Evolutionary conservation across 2,113 vertebrate species (phyloP).

Genomic region (Rhizomys pruinosus): DNA sequence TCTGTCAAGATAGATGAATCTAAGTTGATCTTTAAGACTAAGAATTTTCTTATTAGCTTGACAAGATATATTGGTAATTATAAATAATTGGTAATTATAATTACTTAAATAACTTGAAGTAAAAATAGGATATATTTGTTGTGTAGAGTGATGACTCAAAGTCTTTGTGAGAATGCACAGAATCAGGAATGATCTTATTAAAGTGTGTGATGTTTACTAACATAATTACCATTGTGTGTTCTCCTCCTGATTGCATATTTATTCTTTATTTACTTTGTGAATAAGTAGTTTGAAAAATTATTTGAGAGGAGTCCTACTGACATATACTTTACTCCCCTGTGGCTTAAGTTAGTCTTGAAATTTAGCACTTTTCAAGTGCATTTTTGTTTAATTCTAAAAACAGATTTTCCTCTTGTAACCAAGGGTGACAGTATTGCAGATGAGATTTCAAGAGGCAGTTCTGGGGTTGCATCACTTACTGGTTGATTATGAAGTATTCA

Average conservation of each 20-base stretch:
- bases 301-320: neutral
- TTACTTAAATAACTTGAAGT: constrained; percentile 16
- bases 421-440: neutral
- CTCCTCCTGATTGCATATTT: neutral
- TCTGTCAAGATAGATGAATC: neutral
- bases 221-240: constrained; percentile 29
- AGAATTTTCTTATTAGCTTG: neutral
- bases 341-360: neutral
- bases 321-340: neutral
- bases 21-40: neutral
- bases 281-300: neutral
- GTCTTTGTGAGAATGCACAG: constrained; percentile 3
- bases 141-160: neutral
- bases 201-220: neutral
- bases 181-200: neutral
- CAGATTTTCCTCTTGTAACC: constrained; percentile 51
- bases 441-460: constrained; percentile 54
- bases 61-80: neutral
- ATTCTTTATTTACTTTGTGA: neutral
- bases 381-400: neutral
- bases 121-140: neutral
- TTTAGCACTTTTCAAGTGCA: neutral
- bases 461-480: constrained; percentile 73
- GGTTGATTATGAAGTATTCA: constrained; percentile 37
- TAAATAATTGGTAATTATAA: neutral